A percentile compares a stretch with the other conserved stretches of the same genome.
phyloP scores from a whole-genome alignment of 2,797 vertebrate species.

The Rhinoraja longicauda region DNA sequence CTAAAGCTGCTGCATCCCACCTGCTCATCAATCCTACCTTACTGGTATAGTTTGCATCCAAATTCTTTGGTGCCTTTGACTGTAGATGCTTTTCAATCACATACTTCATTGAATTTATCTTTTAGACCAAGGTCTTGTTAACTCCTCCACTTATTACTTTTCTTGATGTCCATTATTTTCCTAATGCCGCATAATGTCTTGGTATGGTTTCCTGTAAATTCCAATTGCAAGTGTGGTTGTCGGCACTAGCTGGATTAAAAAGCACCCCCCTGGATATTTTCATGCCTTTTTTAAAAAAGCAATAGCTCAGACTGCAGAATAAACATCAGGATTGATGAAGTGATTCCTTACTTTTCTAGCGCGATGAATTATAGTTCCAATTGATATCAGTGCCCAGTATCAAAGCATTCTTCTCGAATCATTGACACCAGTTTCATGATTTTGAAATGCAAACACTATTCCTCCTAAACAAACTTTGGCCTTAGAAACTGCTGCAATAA shows the following conservation, averaged over 20 bases:
- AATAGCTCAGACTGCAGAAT: not conserved
- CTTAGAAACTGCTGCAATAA: not conserved
- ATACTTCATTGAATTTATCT: not conserved
- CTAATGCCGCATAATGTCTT: not conserved
- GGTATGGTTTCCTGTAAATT: not conserved
- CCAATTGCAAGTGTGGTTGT: not conserved
- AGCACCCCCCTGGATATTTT: not conserved
- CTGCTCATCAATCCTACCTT: not conserved
- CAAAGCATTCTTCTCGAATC: not conserved
- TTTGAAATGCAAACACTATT: not conserved
- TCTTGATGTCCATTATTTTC: not conserved
- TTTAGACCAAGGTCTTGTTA: not conserved
- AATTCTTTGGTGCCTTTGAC: not conserved
- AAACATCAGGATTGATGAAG: not conserved
- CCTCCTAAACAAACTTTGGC: no score
- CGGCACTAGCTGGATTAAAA: not conserved
- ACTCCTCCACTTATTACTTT: not conserved
- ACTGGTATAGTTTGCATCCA: not conserved
- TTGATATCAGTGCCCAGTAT: no score
- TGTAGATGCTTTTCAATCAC: not conserved
- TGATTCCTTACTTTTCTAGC: not conserved
- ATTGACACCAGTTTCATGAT: not conserved
- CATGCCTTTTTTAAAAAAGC: not conserved
- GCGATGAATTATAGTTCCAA: no score
- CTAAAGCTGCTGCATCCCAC: not conserved